Evolutionary conservation across 1,140 invertebrate genomes (phyloP).

Genomic region (Rhizoglyphus robini): DNA sequence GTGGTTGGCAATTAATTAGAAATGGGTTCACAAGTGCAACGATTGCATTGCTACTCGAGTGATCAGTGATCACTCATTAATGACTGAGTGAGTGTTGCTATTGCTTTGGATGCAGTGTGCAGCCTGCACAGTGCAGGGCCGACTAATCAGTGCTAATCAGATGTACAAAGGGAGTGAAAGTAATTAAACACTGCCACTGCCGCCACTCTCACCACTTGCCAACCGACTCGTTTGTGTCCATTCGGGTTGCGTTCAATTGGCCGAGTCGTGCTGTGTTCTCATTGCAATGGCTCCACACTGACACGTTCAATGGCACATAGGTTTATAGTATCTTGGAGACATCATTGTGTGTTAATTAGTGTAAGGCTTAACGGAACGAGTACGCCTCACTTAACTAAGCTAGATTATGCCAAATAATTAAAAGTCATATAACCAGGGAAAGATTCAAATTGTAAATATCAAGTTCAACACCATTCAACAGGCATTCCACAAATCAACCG

Average conservation of each 20-base stretch:
- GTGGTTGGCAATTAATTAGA: slow-evolving; percentile 10
- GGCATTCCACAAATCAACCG: background rate
- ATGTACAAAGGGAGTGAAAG: background rate
- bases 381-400: background rate
- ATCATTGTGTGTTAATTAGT: slow-evolving; percentile 1
- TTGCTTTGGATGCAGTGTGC: background rate
- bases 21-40: background rate
- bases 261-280: background rate
- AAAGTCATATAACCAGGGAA: too few relatives aligned
- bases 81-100: background rate
- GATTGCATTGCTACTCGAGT: too few relatives aligned
- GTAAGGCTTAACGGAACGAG: background rate
- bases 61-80: too few relatives aligned
- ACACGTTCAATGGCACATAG: background rate
- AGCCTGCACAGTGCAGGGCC: too few relatives aligned
- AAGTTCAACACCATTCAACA: background rate
- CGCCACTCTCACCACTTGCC: too few relatives aligned
- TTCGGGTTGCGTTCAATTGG: too few relatives aligned
- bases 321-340: background rate
- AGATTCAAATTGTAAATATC: too few relatives aligned
- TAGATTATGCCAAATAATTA: background rate
- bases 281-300: background rate
- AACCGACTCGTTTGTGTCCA: too few relatives aligned
- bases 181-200: background rate
- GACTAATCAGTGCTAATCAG: slow-evolving; percentile 1